Base-by-base conservation (phyloP, 2,888 invertebrate genomes). In the Polyommatus icarus region DNA sequence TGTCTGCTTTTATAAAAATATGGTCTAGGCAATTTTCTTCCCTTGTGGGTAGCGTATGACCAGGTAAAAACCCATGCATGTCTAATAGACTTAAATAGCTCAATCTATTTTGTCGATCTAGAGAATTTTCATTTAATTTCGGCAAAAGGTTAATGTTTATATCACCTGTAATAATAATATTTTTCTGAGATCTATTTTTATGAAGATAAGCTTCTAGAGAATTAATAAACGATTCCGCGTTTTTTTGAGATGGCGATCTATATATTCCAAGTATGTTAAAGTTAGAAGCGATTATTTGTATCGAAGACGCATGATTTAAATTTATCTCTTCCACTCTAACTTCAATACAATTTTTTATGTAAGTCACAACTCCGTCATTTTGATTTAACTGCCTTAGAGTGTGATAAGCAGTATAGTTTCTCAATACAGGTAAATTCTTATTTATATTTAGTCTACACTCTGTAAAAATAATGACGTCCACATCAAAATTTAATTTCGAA, bases 21-120 rank as follows among this genome's bases (percentile, higher is more conserved):
- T 76, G 76, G 32, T 76, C 76, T 3, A 59, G 29, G 8, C 76
- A 59, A 32, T 76, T 57, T 3, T 18, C 15, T 18, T 54, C 57
- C 57, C 76, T 57, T 57, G 76, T 76, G 24, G 76, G 76, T 57
- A 59, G 36, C 2, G n/a, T 15, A 29, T 76, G 57, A 32, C 76
- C 59, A 7, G 76, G 57, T 32, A 59, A 24, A 24, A 76, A 24
- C 7, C 57, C 57, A 59, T 76, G 32, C 54, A 57, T 32, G 29
- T 54, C 0, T 54, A 76, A 76, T 24, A 76, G 24, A 32, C 57
- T 32, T 54, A 76, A 59, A 36, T 76, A 76, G 18, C 24, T 32
- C 10, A 76, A 32, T 57, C 76, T 54, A 32, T 76, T 76, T 57
- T 50, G 12, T 32, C 36, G 76, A 10, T 59, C 76, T 8, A 54